A percentile compares a stretch with the other conserved stretches of the same genome.
phyloP scores from a whole-genome alignment of 2,888 invertebrate species.

The Drosophila paramelanica region DNA sequence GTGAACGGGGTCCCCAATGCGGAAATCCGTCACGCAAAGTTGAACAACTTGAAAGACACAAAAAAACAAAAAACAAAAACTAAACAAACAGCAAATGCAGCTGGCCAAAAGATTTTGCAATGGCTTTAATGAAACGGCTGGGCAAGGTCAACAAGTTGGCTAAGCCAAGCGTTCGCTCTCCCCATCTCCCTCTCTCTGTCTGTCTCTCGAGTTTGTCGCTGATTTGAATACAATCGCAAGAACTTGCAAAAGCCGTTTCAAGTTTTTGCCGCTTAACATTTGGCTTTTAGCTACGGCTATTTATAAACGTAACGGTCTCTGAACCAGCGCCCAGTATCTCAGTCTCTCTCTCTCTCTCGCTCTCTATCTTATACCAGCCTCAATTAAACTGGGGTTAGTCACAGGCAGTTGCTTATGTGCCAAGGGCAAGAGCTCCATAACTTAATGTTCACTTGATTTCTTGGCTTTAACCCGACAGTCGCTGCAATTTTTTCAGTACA shows the following conservation, averaged over 20 bases:
- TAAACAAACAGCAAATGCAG: conserved; percentile 39
- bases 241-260: conserved; percentile 59
- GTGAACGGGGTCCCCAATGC: conserved; percentile 44
- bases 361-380: conserved; percentile 19
- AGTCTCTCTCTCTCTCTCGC: no score
- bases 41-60: conserved; percentile 41
- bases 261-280: conserved; percentile 36
- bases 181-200: background rate
- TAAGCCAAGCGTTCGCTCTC: conserved; percentile 14
- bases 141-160: conserved; percentile 69
- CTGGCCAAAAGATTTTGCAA: conserved; percentile 71
- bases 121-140: conserved; percentile 53
- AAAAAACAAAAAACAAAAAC: conserved; percentile 4
- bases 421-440: conserved; percentile 66
- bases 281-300: conserved; percentile 50
- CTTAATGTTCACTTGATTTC: conserved; percentile 31
- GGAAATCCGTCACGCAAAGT: conserved; percentile 72
- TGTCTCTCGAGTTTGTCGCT: conserved; percentile 9
- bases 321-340: conserved; percentile 26
- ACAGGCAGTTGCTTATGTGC: conserved; percentile 69
- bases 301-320: conserved; percentile 61
- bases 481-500: conserved; percentile 45
- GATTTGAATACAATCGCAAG: conserved; percentile 76
- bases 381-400: conserved; percentile 67
- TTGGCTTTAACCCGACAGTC: conserved; percentile 33